Percentiles rank a stretch among this genome's conserved stretches.
phyloP scores from a whole-genome alignment of 2,797 vertebrate species.

The Bovichtus diacanthus region DNA sequence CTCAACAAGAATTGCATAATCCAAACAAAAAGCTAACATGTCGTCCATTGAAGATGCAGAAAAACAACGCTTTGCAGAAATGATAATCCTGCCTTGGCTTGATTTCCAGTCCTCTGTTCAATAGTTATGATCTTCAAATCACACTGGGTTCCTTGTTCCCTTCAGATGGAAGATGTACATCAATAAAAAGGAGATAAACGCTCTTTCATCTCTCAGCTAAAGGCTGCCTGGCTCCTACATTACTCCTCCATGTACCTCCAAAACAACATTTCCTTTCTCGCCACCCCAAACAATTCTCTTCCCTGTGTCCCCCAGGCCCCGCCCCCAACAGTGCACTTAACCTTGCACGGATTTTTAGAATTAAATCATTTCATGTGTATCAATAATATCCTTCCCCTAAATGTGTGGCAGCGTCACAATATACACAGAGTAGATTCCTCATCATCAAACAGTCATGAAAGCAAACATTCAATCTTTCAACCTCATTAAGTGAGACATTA shows the following conservation, averaged over 20 bases:
- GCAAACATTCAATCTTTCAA: background rate
- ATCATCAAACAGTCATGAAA: background rate
- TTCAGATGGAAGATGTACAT: background rate
- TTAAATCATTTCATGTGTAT: background rate
- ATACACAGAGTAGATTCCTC: background rate
- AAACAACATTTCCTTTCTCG: background rate
- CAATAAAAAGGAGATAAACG: background rate
- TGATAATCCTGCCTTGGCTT: background rate
- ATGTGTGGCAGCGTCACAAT: background rate
- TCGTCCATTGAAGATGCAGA: background rate
- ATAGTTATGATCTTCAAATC: background rate
- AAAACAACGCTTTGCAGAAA: background rate
- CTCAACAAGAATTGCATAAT: background rate
- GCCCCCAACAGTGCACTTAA: background rate
- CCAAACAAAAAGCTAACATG: background rate
- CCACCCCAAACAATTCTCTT: background rate
- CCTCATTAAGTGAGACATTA: background rate
- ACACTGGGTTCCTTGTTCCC: background rate
- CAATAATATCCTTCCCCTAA: background rate
- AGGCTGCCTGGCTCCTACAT: accelerated
- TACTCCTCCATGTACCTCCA: background rate
- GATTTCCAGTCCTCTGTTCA: background rate
- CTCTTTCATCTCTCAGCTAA: background rate
- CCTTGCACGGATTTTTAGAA: background rate
- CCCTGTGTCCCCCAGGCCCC: background rate